phyloP scores from a whole-genome alignment of 1,140 invertebrate species.

The Stenopsyche tienmushanensis region DNA sequence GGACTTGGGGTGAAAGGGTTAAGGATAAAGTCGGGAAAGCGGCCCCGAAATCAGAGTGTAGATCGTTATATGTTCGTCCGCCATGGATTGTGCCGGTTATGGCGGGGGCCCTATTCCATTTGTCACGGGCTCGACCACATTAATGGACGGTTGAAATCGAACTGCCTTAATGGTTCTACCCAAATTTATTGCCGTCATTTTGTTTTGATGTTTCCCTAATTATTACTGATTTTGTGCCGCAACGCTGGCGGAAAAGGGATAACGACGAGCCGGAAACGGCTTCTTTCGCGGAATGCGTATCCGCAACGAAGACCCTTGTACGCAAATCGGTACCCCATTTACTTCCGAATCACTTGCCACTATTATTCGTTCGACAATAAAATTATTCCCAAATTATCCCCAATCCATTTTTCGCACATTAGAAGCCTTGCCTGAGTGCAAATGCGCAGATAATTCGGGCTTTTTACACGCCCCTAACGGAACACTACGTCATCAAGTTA shows the following conservation, averaged over 20 bases:
- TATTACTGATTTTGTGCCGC: constrained; percentile 17
- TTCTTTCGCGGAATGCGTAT: not conserved
- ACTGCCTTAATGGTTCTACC: constrained; percentile 16
- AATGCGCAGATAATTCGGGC: no score
- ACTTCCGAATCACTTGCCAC: no score
- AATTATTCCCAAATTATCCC: no score
- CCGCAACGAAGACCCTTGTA: not conserved
- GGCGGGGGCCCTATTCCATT: constrained; percentile 11
- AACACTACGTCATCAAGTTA: no score
- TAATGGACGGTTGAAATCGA: constrained; percentile 30
- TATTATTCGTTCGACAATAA: no score
- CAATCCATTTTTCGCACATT: no score
- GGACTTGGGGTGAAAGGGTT: no score
- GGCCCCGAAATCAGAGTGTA: no score
- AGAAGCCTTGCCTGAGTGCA: no score
- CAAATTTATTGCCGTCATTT: constrained; percentile 32
- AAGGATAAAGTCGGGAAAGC: no score
- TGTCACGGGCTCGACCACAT: constrained; percentile 21
- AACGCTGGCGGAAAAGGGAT: not conserved
- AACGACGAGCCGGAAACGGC: not conserved
- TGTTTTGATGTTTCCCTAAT: constrained; percentile 36
- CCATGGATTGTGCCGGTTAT: not conserved
- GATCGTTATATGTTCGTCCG: not conserved
- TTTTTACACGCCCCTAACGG: no score
- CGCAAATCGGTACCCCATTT: no score